Conservation (phyloP, 2,888 invertebrate genomes). For the Argyra leucocephala region DNA sequence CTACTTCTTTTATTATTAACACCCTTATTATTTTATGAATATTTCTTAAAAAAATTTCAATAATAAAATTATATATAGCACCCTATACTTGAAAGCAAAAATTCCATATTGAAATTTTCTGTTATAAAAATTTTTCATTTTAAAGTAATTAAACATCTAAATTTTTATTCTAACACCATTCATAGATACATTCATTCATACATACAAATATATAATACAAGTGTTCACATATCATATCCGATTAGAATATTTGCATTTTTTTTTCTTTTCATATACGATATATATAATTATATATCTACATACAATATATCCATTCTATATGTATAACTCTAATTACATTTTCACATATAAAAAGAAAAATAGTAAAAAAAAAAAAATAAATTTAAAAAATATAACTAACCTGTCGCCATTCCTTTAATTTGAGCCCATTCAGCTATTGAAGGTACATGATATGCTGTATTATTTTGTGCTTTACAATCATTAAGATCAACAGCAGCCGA, state of each 20-base stretch:
- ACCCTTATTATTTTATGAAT: too few species aligned
- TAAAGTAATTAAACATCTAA: background rate
- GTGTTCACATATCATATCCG: background rate
- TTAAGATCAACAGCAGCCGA: slow-evolving; percentile 55
- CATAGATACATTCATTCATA: background rate
- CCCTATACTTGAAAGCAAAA: too few species aligned
- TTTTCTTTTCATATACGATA: too few species aligned
- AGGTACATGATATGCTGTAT: slow-evolving; percentile 50
- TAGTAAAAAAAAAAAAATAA: background rate
- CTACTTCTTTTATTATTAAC: too few species aligned
- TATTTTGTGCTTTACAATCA: slow-evolving; percentile 55
- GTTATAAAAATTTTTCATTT: background rate
- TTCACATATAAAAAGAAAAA: too few species aligned
- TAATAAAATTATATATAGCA: too few species aligned
- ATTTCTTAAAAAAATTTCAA: too few species aligned
- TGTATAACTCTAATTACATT: background rate
- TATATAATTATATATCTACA: background rate
- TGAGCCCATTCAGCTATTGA: slow-evolving; percentile 67
- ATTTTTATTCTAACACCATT: too few species aligned
- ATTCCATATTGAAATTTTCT: too few species aligned
- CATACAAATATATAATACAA: background rate
- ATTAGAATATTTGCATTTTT: background rate
- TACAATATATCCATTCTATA: background rate
- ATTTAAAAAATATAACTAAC: slow-evolving; percentile 29
- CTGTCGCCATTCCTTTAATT: slow-evolving; percentile 52